Conservation (phyloP, 2,113 vertebrate genomes). For the Orcinus orca region DNA sequence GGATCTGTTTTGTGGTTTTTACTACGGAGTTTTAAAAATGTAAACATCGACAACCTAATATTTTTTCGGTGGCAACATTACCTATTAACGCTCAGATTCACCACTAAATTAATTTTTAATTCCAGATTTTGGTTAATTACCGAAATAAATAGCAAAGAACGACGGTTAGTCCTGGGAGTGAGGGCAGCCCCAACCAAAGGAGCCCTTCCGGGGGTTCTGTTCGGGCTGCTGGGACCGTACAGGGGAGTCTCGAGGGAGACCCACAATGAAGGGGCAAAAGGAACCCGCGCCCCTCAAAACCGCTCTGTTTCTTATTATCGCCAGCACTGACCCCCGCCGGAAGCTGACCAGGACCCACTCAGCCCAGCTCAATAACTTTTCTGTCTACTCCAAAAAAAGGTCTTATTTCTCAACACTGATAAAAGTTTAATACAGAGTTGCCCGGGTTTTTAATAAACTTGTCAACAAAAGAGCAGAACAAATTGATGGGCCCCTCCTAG, state of each 20-base stretch:
- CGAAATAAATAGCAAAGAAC: slow-evolving; percentile 56
- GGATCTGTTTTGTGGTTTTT: neutral
- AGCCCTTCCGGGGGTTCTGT: neutral
- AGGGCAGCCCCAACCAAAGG: rapidly evolving
- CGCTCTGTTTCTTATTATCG: slow-evolving; percentile 48
- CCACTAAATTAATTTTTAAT: slow-evolving; percentile 55
- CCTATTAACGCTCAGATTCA: slow-evolving; percentile 31
- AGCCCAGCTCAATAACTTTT: slow-evolving; percentile 76
- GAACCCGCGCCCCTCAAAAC: neutral
- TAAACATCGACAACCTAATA: neutral
- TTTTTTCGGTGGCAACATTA: neutral
- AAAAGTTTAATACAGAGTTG: slow-evolving; percentile 83
- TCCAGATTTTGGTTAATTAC: slow-evolving; percentile 57
- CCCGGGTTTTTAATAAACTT: slow-evolving; percentile 89
- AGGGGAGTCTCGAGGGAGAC: neutral
- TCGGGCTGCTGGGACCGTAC: neutral
- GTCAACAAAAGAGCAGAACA: slow-evolving; percentile 84
- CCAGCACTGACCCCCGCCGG: slow-evolving; percentile 74
- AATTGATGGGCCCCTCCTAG: slow-evolving; percentile 84
- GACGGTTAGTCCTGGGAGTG: rapidly evolving
- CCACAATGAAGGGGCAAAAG: neutral
- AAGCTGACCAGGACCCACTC: slow-evolving; percentile 53
- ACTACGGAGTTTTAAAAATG: neutral
- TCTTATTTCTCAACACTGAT: slow-evolving; percentile 80
- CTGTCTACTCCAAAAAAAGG: slow-evolving; percentile 68